Evolutionary conservation across 2,797 vertebrate species (phyloP).

Genomic region (Chaetodon trifasciatus): DNA sequence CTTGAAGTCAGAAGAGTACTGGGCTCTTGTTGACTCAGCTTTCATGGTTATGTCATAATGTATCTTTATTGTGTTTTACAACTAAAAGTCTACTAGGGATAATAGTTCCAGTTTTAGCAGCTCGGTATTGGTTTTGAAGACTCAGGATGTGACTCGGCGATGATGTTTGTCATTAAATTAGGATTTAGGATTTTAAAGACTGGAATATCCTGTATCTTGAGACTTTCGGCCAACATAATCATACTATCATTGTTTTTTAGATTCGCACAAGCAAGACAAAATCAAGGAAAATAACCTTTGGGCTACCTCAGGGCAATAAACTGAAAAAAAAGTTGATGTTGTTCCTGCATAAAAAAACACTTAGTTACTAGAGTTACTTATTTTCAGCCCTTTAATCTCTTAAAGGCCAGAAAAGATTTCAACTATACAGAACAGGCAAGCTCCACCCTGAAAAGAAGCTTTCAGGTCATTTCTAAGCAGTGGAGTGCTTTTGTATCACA

Average conservation of each 20-base stretch:
- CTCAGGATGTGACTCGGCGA: neutral
- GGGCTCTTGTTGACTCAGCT: neutral
- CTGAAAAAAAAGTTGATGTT: neutral
- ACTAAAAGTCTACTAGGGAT: neutral
- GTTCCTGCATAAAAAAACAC: too few relatives aligned
- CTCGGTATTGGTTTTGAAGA: neutral
- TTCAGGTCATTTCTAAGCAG: constrained; percentile 24
- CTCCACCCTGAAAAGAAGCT: neutral
- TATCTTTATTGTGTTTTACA: constrained; percentile 28
- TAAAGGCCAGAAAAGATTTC: neutral
- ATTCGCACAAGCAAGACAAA: neutral
- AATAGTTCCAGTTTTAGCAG: neutral
- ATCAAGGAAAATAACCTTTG: neutral
- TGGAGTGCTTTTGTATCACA: constrained; percentile 45
- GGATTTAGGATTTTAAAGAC: neutral
- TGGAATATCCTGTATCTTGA: too few relatives aligned
- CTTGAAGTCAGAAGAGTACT: neutral
- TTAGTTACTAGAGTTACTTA: neutral
- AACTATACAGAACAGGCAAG: neutral
- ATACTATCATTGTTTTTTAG: neutral
- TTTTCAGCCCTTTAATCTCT: neutral
- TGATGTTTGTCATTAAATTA: neutral
- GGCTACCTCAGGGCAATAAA: neutral
- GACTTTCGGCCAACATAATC: neutral
- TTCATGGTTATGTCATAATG: neutral